These are phyloP conservation scores for Apodemia duryi DNA, from an alignment of 2,888 invertebrate species.

Conservation along the genomic window DNA sequence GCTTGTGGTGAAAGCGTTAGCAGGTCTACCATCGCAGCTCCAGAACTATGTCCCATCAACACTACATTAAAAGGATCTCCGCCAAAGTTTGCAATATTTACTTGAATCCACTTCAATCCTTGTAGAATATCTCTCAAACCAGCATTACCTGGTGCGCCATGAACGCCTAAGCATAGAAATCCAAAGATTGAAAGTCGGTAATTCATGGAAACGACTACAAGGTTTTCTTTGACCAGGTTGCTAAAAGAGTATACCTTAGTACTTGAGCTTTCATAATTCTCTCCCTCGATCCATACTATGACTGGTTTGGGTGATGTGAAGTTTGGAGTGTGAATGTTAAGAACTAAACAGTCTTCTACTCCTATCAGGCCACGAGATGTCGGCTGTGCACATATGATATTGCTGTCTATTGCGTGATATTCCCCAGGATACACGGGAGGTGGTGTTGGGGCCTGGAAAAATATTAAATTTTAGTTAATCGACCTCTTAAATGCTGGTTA, in stretches of 20 bases:
- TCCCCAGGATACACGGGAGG: constrained; percentile 39
- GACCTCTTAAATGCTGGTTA: not conserved
- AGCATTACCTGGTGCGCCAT: constrained; percentile 87
- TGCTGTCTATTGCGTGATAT: constrained; percentile 44
- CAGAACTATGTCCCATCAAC: constrained; percentile 89
- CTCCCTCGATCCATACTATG: constrained; percentile 59
- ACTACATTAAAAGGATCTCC: constrained; percentile 88
- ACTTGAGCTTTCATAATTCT: constrained; percentile 47
- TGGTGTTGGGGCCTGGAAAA: constrained; percentile 44
- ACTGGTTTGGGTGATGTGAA: constrained; percentile 52
- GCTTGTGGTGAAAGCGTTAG: constrained; percentile 53
- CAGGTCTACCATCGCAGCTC: constrained; percentile 79
- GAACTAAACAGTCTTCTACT: constrained; percentile 58
- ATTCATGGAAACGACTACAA: constrained; percentile 82
- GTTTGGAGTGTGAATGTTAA: constrained; percentile 55
- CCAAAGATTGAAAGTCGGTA: constrained; percentile 88
- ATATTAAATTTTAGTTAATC: not conserved
- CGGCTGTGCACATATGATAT: constrained; percentile 56
- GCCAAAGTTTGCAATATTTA: constrained; percentile 86
- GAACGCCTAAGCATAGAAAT: constrained; percentile 80
- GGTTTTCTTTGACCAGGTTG: constrained; percentile 81
- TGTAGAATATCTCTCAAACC: constrained; percentile 91
- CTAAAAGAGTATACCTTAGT: constrained; percentile 57
- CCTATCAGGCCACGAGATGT: constrained; percentile 51
- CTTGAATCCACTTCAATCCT: constrained; percentile 86